Evolutionary conservation across 1,140 invertebrate genomes (phyloP).

Genomic region (Papilio helenus): DNA sequence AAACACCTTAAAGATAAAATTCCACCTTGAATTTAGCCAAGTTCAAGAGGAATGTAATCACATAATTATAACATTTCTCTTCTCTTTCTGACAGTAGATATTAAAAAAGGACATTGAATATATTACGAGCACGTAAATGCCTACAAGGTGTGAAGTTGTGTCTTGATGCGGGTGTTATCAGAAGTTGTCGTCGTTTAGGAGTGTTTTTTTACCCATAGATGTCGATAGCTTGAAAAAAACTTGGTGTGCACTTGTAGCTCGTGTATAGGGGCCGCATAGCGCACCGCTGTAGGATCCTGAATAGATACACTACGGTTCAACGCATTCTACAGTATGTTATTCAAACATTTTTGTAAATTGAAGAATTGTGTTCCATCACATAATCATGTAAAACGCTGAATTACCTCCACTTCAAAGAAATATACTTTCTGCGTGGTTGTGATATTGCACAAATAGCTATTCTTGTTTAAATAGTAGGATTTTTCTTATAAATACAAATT

Average conservation of each 20-base stretch:
- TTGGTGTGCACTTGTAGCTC: constrained; percentile 56
- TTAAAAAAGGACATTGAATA: constrained; percentile 41
- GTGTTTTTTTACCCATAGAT: constrained; percentile 39
- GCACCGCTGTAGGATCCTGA: constrained; percentile 42
- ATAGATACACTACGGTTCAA: constrained; percentile 47
- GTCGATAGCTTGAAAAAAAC: constrained; percentile 58
- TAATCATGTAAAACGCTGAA: too few species aligned
- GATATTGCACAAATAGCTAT: neutral
- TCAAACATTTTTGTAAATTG: neutral
- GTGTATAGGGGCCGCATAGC: constrained; percentile 59
- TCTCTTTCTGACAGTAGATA: constrained; percentile 38
- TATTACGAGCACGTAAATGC: constrained; percentile 42
- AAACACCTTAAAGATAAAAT: constrained; percentile 38
- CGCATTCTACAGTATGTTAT: constrained; percentile 50
- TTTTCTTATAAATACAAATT: neutral
- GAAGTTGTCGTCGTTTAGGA: constrained; percentile 29
- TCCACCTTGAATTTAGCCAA: constrained; percentile 59
- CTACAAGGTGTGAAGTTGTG: constrained; percentile 47
- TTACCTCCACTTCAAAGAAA: neutral
- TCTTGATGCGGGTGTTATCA: constrained; percentile 67
- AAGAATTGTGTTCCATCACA: neutral
- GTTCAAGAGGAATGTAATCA: constrained; percentile 52
- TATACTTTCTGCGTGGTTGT: neutral
- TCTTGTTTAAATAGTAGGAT: neutral
- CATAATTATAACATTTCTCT: constrained; percentile 25